Evolutionary conservation across 2,888 invertebrate species (phyloP).

Genomic region (Platycheirus rosarum): DNA sequence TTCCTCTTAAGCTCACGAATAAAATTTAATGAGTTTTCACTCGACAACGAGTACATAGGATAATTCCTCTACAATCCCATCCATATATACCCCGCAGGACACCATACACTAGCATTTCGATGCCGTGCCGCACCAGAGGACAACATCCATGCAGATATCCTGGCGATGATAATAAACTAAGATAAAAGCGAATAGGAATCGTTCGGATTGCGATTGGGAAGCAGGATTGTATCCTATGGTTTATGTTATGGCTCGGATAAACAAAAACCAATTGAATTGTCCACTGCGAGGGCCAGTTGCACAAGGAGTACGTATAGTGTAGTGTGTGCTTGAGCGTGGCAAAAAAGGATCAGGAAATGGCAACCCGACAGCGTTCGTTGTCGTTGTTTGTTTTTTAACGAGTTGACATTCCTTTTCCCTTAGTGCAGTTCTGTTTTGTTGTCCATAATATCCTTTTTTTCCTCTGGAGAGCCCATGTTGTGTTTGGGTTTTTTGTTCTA

Average conservation of each 20-base stretch:
- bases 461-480: constrained; percentile 48
- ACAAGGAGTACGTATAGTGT: not conserved
- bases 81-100: constrained; percentile 35
- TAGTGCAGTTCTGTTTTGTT: constrained; percentile 29
- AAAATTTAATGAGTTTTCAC: constrained; percentile 80
- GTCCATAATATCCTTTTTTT: constrained; percentile 44
- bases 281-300: constrained; percentile 40
- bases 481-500: constrained; percentile 13
- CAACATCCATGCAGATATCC: constrained; percentile 69
- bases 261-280: constrained; percentile 74
- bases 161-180: constrained; percentile 73
- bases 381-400: constrained; percentile 55
- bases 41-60: constrained; percentile 74
- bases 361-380: constrained; percentile 42
- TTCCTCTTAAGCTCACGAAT: constrained; percentile 79
- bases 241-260: constrained; percentile 71
- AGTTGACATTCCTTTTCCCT: constrained; percentile 63
- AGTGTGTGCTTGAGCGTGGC: constrained; percentile 55
- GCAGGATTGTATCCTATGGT: constrained; percentile 70
- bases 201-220: constrained; percentile 74
- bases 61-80: constrained; percentile 63
- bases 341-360: constrained; percentile 59
- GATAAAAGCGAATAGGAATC: constrained; percentile 74
- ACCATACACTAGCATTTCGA: not conserved
- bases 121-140: constrained; percentile 20